Evolutionary conservation across 2,888 invertebrate species (phyloP), one percentile per base, ranked within the genome.

Genomic region (Noctua fimbriata): DNA sequence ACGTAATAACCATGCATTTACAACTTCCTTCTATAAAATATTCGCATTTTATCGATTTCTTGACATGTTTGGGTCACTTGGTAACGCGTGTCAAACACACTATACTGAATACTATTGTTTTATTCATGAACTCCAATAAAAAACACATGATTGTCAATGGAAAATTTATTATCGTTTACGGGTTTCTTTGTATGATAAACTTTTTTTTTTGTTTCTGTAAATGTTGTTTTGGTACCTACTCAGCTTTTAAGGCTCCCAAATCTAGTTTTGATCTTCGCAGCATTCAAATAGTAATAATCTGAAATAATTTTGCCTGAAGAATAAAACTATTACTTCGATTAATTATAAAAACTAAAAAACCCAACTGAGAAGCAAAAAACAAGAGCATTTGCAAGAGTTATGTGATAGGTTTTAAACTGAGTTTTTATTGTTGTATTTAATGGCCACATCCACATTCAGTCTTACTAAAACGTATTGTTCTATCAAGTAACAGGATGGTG

Each of bases 41-140:
- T 71, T 28, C 24, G 1, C 18, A 47, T 81, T 24, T 49, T 10
- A 71, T 71, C 24, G 47, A 71, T 58, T 78, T 71, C 81, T 70
- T 81, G 28, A 58, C 81, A 58, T 28, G 41, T 55, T 24, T 41
- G 28, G 81, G 73, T 81, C 81, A 58, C 12, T 44, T 44, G 44
- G 44, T 12, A 47, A 9, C 14, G 47, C 55, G 36, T 81, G 73
- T 47, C 55, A 47, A 47, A 78, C 55, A 81, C 44, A 55, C 32
- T 36, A 16, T 70, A 36, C 44, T 55, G n/a, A 47, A 36, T 71
- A 70, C 47, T 28, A 70, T 81, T 55, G 47, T 47, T 78, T 78
- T 81, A 81, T 81, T 71, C 47, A 81, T 71, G 55, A 55, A 47
- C 7, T 52, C 36, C 18, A 12, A 70, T 47, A 78, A 78, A 69